Percentiles rank a stretch among this genome's conserved stretches.
These are phyloP conservation scores for Notolepis coatsorum DNA, from an alignment of 2,797 vertebrate genomes.

Conservation along the genomic window DNA sequence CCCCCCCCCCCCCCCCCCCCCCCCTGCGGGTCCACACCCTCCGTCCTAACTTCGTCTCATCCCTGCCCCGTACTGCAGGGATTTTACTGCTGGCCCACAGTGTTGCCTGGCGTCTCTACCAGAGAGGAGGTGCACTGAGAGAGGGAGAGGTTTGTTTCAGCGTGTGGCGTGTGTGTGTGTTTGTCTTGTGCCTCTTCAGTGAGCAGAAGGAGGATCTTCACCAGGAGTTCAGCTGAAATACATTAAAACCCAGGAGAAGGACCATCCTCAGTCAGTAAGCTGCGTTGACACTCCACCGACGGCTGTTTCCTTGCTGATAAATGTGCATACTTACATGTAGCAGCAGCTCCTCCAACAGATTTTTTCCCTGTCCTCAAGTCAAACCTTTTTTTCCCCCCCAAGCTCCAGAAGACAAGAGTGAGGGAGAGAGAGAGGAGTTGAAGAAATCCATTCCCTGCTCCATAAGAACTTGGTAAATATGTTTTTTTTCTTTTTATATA, in stretches of 20 bases:
- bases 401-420: conserved; percentile 55
- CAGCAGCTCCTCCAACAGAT: conserved; percentile 59
- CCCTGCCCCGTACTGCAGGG: conserved; percentile 42
- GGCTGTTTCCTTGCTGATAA: conserved; percentile 60
- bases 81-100: conserved; percentile 52
- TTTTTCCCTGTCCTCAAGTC: conserved; percentile 59
- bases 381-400: conserved; percentile 74
- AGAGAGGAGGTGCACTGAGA: conserved; percentile 63
- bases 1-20: conserved; percentile 24
- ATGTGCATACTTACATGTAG: conserved; percentile 66
- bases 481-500: conserved; percentile 28
- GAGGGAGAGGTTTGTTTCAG: conserved; percentile 36
- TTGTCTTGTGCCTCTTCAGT: conserved; percentile 43
- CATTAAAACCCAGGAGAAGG: conserved; percentile 69
- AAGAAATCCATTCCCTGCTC: conserved; percentile 38
- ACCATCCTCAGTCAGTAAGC: conserved; percentile 55
- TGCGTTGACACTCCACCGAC: conserved; percentile 41
- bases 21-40: conserved; percentile 58
- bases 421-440: conserved; percentile 24
- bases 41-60: conserved; percentile 51
- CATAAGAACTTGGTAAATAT: conserved; percentile 60
- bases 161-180: conserved; percentile 31
- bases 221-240: conserved; percentile 76
- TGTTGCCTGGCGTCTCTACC: conserved; percentile 68
- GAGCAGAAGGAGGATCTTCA: conserved; percentile 45